Conservation (phyloP, 2,113 vertebrate species). For the Oryctolagus cuniculus region DNA sequence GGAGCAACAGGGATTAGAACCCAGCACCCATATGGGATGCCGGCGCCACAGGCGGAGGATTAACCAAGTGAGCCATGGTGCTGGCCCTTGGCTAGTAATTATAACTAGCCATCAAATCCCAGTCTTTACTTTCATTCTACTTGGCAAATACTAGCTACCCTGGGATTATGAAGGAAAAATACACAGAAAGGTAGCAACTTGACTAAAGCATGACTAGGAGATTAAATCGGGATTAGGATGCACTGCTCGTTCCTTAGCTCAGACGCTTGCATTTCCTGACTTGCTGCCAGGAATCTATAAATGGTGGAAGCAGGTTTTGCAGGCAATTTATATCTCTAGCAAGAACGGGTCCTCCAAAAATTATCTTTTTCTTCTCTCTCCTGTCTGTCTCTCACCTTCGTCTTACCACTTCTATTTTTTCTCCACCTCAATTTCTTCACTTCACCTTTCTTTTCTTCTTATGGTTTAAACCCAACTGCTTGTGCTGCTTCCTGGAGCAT, state of each 20-base stretch:
- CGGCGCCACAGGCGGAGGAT: no score
- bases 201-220: neutral
- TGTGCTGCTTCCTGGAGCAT: no score
- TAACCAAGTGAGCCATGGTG: no score
- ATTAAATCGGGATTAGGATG: neutral
- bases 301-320: neutral
- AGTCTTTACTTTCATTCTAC: conserved; percentile 18
- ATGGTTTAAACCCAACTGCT: neutral
- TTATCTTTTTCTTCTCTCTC: neutral
- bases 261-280: neutral
- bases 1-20: no score
- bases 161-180: neutral
- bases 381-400: neutral
- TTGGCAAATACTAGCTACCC: neutral
- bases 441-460: neutral
- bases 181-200: conserved; percentile 9
- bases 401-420: neutral
- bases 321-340: neutral
- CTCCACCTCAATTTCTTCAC: neutral
- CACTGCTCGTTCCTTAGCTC: neutral
- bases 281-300: neutral
- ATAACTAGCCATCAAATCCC: neutral
- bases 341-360: neutral
- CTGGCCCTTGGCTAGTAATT: no score
- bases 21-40: no score